Evolutionary conservation across 2,888 invertebrate species (phyloP), one percentile per base, ranked within the genome.

Genomic region (Stenchaetothrips biformis): DNA sequence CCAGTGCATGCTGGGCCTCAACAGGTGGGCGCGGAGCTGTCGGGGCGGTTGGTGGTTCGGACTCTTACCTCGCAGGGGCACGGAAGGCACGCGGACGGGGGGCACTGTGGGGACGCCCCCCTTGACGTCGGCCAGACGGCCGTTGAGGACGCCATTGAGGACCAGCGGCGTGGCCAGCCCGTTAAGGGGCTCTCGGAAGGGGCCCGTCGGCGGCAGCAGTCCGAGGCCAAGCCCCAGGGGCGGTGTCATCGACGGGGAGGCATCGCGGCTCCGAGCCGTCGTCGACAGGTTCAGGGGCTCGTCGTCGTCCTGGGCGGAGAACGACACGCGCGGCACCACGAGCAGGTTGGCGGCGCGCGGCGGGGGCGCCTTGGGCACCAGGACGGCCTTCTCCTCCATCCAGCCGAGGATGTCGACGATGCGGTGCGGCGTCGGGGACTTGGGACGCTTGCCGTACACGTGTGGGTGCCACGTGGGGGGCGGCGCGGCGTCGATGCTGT

Each of bases 341-440:
- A 37, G 37, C 37, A 37, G 37, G 37, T 4, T 37, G 37, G 2
- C 37, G 37, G 37, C 37, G 37, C 37, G 37, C 37, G 37, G 37
- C 37, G 37, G 37, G 1, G 37, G 37, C 37, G 37, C 37, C 37
- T 37, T 37, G n/a, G n/a, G n/a, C n/a, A n/a, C n/a, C 37, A 37
- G 37, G 37, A 37, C 37, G 37, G 37, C 37, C 37, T 37, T 37
- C 37, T 37, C 25, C 80, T 81, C 78, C 53, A 80, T 81, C 83
- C 83, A 83, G 49, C 95, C 95, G 84, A 97, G 89, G 83, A 97
- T 97, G 86, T 96, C 94, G 83, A 94, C 93, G 85, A 97, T 97
- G 74, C 92, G 91, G 87, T 96, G 95, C 7, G 96, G 94, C 1
- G 97, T 96, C 0, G 95, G 95, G 80, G 90, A 90, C 84, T 92